Evolutionary conservation across 2,113 vertebrate genomes (phyloP).

Genomic region (Leiothrix lutea): DNA sequence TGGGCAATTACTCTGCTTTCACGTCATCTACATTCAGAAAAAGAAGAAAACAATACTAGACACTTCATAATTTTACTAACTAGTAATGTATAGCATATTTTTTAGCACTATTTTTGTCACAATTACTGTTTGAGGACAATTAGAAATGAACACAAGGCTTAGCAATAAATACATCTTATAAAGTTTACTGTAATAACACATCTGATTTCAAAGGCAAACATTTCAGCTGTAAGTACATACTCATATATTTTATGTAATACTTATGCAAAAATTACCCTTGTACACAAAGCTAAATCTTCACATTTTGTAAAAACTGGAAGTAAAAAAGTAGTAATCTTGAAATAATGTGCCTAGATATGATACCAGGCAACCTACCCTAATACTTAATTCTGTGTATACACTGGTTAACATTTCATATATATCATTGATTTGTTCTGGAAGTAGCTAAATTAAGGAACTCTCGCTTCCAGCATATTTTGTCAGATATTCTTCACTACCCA

Average conservation of each 20-base stretch:
- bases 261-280: neutral
- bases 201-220: neutral
- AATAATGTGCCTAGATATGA: neutral
- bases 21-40: neutral
- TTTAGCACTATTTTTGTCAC: neutral
- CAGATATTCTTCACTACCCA: neutral
- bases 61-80: neutral
- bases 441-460: neutral
- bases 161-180: neutral
- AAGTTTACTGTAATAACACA: neutral
- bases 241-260: neutral
- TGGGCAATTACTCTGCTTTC: neutral
- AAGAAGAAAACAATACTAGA: neutral
- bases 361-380: neutral
- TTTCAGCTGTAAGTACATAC: neutral
- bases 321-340: neutral
- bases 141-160: neutral
- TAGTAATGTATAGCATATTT: neutral
- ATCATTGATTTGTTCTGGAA: neutral
- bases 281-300: neutral
- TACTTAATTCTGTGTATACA: neutral
- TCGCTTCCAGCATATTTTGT: neutral
- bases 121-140: neutral
- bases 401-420: neutral
- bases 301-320: neutral